Base-by-base conservation (phyloP, 2,797 vertebrate species). In the Lutjanus argentimaculatus region DNA sequence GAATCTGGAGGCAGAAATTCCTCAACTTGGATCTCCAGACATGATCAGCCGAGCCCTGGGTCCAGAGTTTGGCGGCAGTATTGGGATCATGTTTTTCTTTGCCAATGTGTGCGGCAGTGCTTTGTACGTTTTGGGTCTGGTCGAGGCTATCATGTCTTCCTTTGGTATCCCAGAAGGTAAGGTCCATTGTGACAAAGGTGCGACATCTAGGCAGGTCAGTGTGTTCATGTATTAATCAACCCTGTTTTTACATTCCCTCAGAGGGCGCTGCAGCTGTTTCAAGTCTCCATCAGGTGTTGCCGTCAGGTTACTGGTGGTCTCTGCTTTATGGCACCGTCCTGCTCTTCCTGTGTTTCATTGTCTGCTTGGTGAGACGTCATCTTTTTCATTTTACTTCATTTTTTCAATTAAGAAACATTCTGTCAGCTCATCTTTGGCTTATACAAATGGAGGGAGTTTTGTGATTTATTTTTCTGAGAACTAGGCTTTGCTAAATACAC, bases 1-100 rank as follows among this genome's bases (percentile, higher is more conserved):
- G 7, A 79, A 69, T 51, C 4, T 53, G 13, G 13, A 56, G 4
- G 40, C 22, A 51, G 52, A 69, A 48, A 40, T 71, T 76, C 63
- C 70, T 89, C 40, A 80, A 66, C 66, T 68, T 56, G 7, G 21
- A 55, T 49, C 40, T 49, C 30, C 74, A 97, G 96, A 96, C 89
- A 97, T 97, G 97, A 97, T 97, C 87, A 97, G 96, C 53, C 93
- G 96, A 74, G 96, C 96, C 0, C 88, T 97, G 79, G 97, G 97
- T 67, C 96, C 96, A 3, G 97, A 97, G 86, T 97, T 97, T 7
- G 97, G 97, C 0, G 96, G 97, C 67, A 96, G 96, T 89, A 97
- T 97, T 0, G 97, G 97, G 6, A 96, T 97, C 63, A 97, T 97
- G 96, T 97, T 97, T 92, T 97, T 96, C 91, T 86, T 97, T 83